Percentiles rank a stretch among this genome's conserved stretches.
Conservation (phyloP, 2,797 vertebrate species). For the Falco naumanni region DNA sequence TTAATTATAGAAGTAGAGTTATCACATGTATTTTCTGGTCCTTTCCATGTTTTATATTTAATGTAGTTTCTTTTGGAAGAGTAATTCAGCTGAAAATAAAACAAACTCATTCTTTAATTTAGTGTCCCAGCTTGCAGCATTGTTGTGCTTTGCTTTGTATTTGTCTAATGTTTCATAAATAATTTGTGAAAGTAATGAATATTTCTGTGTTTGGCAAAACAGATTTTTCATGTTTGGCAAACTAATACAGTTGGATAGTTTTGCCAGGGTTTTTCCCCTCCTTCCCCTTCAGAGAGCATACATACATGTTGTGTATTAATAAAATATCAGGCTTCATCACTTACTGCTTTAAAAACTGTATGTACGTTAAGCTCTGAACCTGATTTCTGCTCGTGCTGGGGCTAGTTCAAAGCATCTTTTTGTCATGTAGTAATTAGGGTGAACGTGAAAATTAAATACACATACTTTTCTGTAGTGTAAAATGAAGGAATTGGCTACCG, state of each 20-base stretch:
- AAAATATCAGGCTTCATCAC: neutral
- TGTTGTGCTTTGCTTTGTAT: neutral
- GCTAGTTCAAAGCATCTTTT: neutral
- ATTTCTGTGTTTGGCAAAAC: neutral
- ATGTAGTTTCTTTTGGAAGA: neutral
- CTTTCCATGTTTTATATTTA: neutral
- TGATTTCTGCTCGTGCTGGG: neutral
- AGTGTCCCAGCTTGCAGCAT: neutral
- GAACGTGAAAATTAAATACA: neutral
- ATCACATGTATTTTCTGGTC: neutral
- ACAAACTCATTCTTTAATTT: neutral
- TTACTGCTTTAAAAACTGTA: neutral
- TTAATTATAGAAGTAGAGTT: neutral
- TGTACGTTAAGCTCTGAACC: neutral
- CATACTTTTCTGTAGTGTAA: neutral
- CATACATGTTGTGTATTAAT: neutral
- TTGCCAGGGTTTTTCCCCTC: neutral
- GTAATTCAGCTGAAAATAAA: neutral
- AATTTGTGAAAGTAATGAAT: slow-evolving; percentile 7
- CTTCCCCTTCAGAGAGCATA: neutral
- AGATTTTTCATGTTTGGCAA: neutral
- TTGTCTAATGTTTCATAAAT: slow-evolving; percentile 12
- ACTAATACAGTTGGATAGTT: neutral
- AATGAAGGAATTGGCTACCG: neutral
- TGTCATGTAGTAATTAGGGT: neutral